Base-by-base conservation (phyloP, 2,888 invertebrate genomes). In the Macroteleia sp. region DNA sequence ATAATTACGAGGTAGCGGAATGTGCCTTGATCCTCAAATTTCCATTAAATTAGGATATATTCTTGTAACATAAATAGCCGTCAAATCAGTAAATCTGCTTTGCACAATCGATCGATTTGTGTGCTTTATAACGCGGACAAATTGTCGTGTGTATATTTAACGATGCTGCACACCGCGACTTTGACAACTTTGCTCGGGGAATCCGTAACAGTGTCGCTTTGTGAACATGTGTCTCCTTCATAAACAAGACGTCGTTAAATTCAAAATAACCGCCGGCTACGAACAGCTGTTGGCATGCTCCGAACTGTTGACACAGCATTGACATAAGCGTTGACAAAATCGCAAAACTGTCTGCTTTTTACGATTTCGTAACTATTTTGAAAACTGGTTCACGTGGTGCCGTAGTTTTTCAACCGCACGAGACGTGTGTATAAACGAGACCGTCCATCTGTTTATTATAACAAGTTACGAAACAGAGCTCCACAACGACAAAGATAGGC, bases 221-320 rank as follows among this genome's bases (percentile, higher is more conserved):
- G 56, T 30, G 64, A 64, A 77, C 64, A 69, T 56, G 70, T 70
- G 76, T 70, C 57, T 52, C 83, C 79, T 76, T 84, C 83, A 83
- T 87, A 86, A 88, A 87, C 88, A 86, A 88, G 85, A 84, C 87
- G 85, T 88, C 87, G 88, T 90, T 86, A 87, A 89, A 84, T 86
- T 88, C 79, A 87, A 88, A 90, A 90, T 89, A 90, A 88, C 86
- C 82, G 84, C 81, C 87, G 84, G 86, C 83, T 79, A 79, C 75
- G 71, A 80, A 82, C 90, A 90, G 89, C 90, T 89, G 90, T 88
- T 88, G 87, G 89, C 88, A 85, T 79, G 73, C 75, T 83, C 83
- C 80, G 82, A 42, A 81, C 79, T 89, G 91, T 89, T 90, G 90
- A 91, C 87, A 88, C 83, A 88, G 88, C 87, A 88, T 88, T 87